phyloP scores from a whole-genome alignment of 2,888 invertebrate genomes.

The Heliconius charithonia region DNA sequence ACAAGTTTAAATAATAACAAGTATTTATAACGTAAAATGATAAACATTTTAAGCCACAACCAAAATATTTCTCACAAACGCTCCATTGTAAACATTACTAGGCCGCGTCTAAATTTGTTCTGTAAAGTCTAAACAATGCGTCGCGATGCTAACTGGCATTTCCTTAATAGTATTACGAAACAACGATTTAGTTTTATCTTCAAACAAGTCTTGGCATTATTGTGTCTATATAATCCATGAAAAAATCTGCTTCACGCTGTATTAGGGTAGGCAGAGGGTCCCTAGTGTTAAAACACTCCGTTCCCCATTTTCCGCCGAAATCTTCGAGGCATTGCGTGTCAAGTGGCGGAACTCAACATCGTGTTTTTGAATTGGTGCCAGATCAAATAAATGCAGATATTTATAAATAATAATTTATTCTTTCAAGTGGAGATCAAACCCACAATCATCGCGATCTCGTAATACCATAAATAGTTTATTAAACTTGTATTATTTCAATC shows the following conservation, averaged over 20 bases:
- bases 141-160: background rate
- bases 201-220: background rate
- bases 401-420: too few relatives aligned
- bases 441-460: too few relatives aligned
- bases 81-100: background rate
- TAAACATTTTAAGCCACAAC: background rate
- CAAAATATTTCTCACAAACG: background rate
- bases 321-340: too few relatives aligned
- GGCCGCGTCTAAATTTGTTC: constrained; percentile 20
- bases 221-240: background rate
- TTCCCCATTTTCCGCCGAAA: too few relatives aligned
- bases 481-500: too few relatives aligned
- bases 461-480: too few relatives aligned
- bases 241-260: background rate
- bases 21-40: background rate
- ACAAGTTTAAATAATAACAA: background rate
- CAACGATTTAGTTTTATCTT: background rate
- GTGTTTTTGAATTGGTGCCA: too few relatives aligned
- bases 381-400: too few relatives aligned
- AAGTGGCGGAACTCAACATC: too few relatives aligned
- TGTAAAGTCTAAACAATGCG: constrained; percentile 21
- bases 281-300: too few relatives aligned
- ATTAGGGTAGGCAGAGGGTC: too few relatives aligned
- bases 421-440: too few relatives aligned
- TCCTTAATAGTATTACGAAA: constrained; percentile 15